Base-by-base conservation (phyloP, 2,888 invertebrate species). In the Erannis defoliaria region DNA sequence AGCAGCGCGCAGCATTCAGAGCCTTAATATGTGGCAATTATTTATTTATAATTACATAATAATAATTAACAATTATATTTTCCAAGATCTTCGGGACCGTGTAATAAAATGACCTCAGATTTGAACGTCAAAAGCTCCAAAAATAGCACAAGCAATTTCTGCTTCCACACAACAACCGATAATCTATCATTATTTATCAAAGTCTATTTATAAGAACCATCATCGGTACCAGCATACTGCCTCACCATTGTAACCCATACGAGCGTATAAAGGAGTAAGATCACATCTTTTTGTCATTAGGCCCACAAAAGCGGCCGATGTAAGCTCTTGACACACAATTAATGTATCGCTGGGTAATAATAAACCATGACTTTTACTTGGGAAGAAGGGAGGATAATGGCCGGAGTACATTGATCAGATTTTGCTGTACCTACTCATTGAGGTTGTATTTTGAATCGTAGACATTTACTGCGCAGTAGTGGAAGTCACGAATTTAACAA, bases 311-410 rank as follows among this genome's bases (percentile, higher is more conserved):
- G 68, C 42, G 49, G 43, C 23, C 55, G 42, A 63, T 61, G 62
- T 58, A 59, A 62, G 62, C 61, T 75, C 80, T 80, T 71, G 74
- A 76, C 78, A 78, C 74, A 81, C 79, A 82, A 85, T 85, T 81
- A 85, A 81, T 84, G 78, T 77, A 73, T 74, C 74, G 72, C 66
- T 54, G 62, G 69, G 77, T 76, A 80, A 84, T 85, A 85, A 84
- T 81, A 81, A 78, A 82, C 73, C 80, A 78, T 85, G 85, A 85
- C 85, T 85, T 77, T 82, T 80, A 81, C 76, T 74, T 66, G 56
- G 67, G 62, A 66, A 66, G 63, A 68, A 49, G 46, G 60, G 60
- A 62, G 64, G 55, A 66, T 69, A 67, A 62, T 56, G 49, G 33
- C 18, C 33, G n/a, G 33, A 62, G 56, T 62, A 55, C 46, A 55